Base-by-base conservation (phyloP, 2,113 vertebrate genomes). In the Gasterosteus aculeatus region DNA sequence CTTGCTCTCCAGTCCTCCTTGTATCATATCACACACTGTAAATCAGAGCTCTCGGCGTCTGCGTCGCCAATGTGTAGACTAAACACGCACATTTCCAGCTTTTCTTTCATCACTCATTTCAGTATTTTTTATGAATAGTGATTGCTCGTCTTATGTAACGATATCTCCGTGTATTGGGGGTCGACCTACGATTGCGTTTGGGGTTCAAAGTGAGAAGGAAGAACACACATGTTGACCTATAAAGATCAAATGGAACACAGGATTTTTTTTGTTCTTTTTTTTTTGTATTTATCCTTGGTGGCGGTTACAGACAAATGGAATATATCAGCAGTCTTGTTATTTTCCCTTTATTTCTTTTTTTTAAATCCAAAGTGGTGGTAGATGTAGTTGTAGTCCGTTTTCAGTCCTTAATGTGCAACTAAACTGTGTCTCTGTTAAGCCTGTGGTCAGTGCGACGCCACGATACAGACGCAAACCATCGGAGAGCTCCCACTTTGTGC, bases 391-490 rank as follows among this genome's bases (percentile, higher is more conserved):
- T 80, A 81, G 70, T 84, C 82, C 77, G 81, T 89, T 89, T 85
- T 86, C 72, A 88, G 85, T 88, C 85, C 77, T 84, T 81, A 72
- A 72, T 78, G 85, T 93, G 78, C 84, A 85, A 84, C 86, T 82
- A 69, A 85, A 72, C 85, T 49, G 67, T 77, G 79, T 90, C 84
- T 91, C 78, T 82, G 83, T 88, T 86, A 69, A 33, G 81, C 91
- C 78, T 72, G 68, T 83, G 82, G 77, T 84, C 69, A 26, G 68
- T 71, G 65, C 14, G 0, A 83, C 62, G n/a, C 0, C 12, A 60
- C 19, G 14, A 69, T 47, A 33, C 78, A 72, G 58, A 69, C 56
- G 62, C 33, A n/a, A 63, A 54, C 73, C 75, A 59, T 72, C 39
- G 16, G 42, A 54, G 82, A 85, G 72, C 83, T 76, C 74, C 78